Evolutionary conservation across 2,113 vertebrate genomes (phyloP), one percentile per base, ranked within the genome.

Genomic region (Leptosomus discolor): DNA sequence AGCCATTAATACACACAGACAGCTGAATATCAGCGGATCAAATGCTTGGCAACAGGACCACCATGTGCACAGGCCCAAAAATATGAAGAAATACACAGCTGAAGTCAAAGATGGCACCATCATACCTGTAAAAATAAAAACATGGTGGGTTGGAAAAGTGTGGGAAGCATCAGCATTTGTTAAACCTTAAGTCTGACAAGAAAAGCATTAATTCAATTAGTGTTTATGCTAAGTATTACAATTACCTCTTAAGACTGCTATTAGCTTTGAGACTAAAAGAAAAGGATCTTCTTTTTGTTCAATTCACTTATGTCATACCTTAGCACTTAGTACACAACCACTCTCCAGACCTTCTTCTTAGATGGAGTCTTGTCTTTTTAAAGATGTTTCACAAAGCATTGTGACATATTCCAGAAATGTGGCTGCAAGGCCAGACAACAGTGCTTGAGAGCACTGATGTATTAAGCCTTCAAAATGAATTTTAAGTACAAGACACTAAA

Each of bases 51-150:
- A 98, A 96, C 99, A 99, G 41, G 99, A 99, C 99, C 99, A 99
- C 99, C 99, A 99, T 27, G 99, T 99, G 94, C 99, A 99, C 82
- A 99, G 98, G 89, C 99, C 99, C 97, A 99, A 97, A 97, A 99
- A 99, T 88, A 99, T 98, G 89, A 99, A 98, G 98, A 99, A 99
- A 98, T 99, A 99, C 73, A 99, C 99, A 5, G 98, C 98, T 21
- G 99, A 99, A 41, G 99, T 99, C 98, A 99, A 90, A 19, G 99
- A 99, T 21, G 99, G 99, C 91, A 99, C 97, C 98, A 99, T 99
- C 98, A 99, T 99, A 68, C 99, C 99, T 99, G 97, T 6, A 77
- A 71, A 92, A 81, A 84, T 24, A 81, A 69, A 92, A 94, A 60
- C 2, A 15, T 1, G 13, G 7, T 53, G 5, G 15, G 21, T 78